phyloP scores from a whole-genome alignment of 2,888 invertebrate species.

The Oscheius sp. region DNA sequence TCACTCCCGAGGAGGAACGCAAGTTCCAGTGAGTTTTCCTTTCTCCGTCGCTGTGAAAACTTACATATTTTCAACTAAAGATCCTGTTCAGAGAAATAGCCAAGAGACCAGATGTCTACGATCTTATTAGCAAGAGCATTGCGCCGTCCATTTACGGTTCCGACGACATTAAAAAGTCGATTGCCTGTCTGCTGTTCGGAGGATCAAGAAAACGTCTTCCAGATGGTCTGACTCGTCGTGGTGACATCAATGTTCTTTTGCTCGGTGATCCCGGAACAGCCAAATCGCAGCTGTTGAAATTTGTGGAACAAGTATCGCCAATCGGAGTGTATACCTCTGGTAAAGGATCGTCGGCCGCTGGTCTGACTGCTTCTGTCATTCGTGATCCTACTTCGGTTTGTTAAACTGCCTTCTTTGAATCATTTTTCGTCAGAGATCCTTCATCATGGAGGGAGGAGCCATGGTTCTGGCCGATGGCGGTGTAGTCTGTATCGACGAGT shows the following conservation, averaged over 20 bases:
- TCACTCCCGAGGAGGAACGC: constrained; percentile 70
- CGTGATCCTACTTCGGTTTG: constrained; percentile 90
- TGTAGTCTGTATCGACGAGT: constrained; percentile 97
- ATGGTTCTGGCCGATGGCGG: constrained; percentile 99
- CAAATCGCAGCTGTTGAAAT: constrained; percentile 97
- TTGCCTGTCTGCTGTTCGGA: constrained; percentile 92
- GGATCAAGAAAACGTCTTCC: constrained; percentile 84
- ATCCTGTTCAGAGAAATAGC: constrained; percentile 78
- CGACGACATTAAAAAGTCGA: constrained; percentile 93
- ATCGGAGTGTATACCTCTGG: constrained; percentile 88
- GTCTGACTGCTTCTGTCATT: constrained; percentile 95
- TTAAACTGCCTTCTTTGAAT: constrained; percentile 32
- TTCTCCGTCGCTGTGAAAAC: neutral
- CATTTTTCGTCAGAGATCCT: constrained; percentile 50
- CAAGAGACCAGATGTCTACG: constrained; percentile 86
- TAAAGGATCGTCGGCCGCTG: constrained; percentile 99
- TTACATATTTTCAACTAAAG: too few relatives aligned
- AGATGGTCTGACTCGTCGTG: constrained; percentile 92
- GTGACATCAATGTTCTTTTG: constrained; percentile 93
- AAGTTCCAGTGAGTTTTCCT: constrained; percentile 52
- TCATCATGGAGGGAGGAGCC: constrained; percentile 82
- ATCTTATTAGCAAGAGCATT: constrained; percentile 87
- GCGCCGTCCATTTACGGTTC: constrained; percentile 97
- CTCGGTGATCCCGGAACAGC: constrained; percentile 99
- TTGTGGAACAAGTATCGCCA: constrained; percentile 84